Evolutionary conservation across 2,888 invertebrate genomes (phyloP), one percentile per base, ranked within the genome.

Genomic region (Nycteola revayana): DNA sequence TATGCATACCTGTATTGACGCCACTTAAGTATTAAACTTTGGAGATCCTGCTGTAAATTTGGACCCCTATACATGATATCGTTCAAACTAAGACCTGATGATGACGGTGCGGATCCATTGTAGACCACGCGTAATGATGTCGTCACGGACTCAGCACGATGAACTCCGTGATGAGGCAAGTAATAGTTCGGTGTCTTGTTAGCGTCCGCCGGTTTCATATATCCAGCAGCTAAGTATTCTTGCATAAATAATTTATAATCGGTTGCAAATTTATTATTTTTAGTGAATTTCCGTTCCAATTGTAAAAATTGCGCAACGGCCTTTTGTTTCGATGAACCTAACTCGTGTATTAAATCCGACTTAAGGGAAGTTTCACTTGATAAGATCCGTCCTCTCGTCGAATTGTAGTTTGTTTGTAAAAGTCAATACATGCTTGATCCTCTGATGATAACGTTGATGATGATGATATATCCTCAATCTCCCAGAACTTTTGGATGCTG

Each of bases 401-500:
- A 22, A 22, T 7, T 2, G 36, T 36, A 1, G 36, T 26, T 6
- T 36, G 10, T 0, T n/a, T 1, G 22, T 23, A 31, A 6, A 9
- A 30, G 1, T 26, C 25, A 7, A 36, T 10, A 7, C 29, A 36
- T 8, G n/a, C 10, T 1, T 30, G 9, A 7, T 31, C 10, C 10
- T 36, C 31, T 7, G 7, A 10, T n/a, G 31, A 36, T 0, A 27
- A 1, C 1, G 31, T n/a, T 0, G 23, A 0, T 23, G 9, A 6
- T 0, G 30, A 25, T 6, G 5, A 30, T n/a, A 36, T 31, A 1
- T 31, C 30, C 8, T 36, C 35, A 4, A 14, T 2, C 1, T 33
- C 27, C 33, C 33, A 33, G 2, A 33, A 33, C 17, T 33, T 20
- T 23, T 8, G 14, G 5, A 28, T 28, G 4, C 21, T 9, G 1